A percentile compares a stretch with the other conserved stretches of the same genome.
phyloP scores from a whole-genome alignment of 2,888 invertebrate species.

The Arenicola marina region DNA sequence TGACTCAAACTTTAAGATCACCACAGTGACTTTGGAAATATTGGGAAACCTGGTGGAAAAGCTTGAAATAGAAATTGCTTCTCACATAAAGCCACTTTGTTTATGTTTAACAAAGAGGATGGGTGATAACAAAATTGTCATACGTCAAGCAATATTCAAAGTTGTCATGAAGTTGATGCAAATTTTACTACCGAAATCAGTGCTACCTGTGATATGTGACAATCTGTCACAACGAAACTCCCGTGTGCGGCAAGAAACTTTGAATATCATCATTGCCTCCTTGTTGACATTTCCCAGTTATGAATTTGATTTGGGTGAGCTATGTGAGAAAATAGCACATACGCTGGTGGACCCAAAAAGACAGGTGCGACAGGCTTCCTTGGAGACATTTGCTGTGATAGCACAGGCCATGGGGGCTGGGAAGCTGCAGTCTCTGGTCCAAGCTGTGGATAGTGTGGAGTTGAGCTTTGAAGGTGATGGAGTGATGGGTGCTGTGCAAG shows the following conservation, averaged over 20 bases:
- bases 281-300: conserved; percentile 79
- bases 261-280: conserved; percentile 78
- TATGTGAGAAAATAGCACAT: conserved; percentile 63
- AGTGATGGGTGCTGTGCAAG: conserved; percentile 71
- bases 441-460: conserved; percentile 63
- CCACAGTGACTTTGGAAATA: conserved; percentile 63
- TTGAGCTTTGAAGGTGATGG: conserved; percentile 59
- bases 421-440: conserved; percentile 66
- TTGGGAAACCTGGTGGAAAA: conserved; percentile 62
- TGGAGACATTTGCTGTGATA: conserved; percentile 79
- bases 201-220: conserved; percentile 65
- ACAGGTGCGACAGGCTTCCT: conserved; percentile 76
- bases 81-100: conserved; percentile 63
- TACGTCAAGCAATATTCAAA: conserved; percentile 64
- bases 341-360: conserved; percentile 70
- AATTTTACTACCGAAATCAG: conserved; percentile 64
- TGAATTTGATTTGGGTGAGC: conserved; percentile 68
- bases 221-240: conserved; percentile 63
- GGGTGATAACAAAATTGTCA: conserved; percentile 64
- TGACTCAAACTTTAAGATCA: conserved; percentile 66
- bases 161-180: conserved; percentile 65
- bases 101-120: conserved; percentile 62
- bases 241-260: conserved; percentile 74
- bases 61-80: conserved; percentile 58
- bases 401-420: conserved; percentile 73